Evolutionary conservation across 2,888 invertebrate species (phyloP).

Genomic region (Ormyrus thymus): DNA sequence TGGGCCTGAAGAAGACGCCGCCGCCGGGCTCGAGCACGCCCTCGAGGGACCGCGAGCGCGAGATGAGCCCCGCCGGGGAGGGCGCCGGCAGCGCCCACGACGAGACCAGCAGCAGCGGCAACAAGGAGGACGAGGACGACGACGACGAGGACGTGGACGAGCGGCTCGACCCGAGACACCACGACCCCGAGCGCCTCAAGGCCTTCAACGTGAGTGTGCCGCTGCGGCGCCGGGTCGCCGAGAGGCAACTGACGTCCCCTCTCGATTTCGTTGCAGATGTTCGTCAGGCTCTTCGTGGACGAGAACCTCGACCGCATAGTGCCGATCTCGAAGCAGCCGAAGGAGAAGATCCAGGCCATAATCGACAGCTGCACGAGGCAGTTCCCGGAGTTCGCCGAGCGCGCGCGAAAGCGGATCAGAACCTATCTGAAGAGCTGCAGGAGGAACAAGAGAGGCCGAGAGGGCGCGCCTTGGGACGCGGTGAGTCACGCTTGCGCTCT

Average conservation of each 20-base stretch:
- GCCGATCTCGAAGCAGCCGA: conserved; percentile 97
- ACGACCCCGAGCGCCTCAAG: conserved; percentile 95
- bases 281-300: conserved; percentile 96
- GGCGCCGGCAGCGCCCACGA: conserved; percentile 85
- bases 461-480: conserved; percentile 89
- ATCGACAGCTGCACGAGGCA: conserved; percentile 97
- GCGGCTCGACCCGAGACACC: conserved; percentile 89
- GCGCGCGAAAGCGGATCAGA: conserved; percentile 94
- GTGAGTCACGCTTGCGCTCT: conserved; percentile 78
- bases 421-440: conserved; percentile 97
- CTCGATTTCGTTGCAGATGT: conserved; percentile 84
- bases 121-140: conserved; percentile 89
- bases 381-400: conserved; percentile 96
- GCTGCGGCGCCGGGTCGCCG: neutral
- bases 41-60: conserved; percentile 76
- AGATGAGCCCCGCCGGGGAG: conserved; percentile 81
- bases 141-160: conserved; percentile 95
- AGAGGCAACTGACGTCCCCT: too few relatives aligned
- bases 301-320: conserved; percentile 97
- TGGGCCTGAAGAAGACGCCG: conserved; percentile 81
- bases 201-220: conserved; percentile 90
- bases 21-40: conserved; percentile 67
- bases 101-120: conserved; percentile 91
- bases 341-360: conserved; percentile 98
- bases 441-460: conserved; percentile 93